phyloP scores from a whole-genome alignment of 2,797 vertebrate species.

The Forpus xanthops region DNA sequence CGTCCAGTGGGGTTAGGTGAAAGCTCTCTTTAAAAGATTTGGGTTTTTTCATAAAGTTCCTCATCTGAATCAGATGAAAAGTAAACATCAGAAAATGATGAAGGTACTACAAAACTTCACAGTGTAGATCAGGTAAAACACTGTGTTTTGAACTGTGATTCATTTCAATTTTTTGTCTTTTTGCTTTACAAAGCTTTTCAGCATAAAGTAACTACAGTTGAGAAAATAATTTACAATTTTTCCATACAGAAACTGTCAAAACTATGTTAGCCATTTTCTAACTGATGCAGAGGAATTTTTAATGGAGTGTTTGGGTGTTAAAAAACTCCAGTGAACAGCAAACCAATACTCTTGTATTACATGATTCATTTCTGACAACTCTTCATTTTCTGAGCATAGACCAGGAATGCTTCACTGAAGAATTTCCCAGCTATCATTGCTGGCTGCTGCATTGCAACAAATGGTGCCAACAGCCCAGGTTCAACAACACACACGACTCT shows the following conservation, averaged over 20 bases:
- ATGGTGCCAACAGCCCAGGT: rapidly evolving
- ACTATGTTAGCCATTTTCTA: neutral
- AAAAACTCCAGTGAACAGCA: neutral
- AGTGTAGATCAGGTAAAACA: neutral
- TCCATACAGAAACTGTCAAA: neutral
- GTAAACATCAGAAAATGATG: neutral
- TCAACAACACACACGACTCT: neutral
- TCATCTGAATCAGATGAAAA: neutral
- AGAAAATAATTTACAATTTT: neutral
- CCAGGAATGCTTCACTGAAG: neutral
- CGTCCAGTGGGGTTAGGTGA: neutral
- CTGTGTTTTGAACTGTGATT: neutral
- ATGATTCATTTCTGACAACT: neutral
- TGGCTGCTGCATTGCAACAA: neutral
- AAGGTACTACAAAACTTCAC: neutral
- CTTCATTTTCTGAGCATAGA: neutral
- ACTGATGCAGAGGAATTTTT: neutral
- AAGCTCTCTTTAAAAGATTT: neutral
- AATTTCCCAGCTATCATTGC: neutral
- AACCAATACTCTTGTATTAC: neutral
- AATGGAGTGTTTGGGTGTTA: neutral
- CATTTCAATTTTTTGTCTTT: neutral
- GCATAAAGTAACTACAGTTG: neutral
- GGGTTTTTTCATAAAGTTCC: neutral
- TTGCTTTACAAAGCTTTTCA: neutral